Evolutionary conservation across 2,888 invertebrate genomes (phyloP).

Genomic region (Fabriciana adippe): DNA sequence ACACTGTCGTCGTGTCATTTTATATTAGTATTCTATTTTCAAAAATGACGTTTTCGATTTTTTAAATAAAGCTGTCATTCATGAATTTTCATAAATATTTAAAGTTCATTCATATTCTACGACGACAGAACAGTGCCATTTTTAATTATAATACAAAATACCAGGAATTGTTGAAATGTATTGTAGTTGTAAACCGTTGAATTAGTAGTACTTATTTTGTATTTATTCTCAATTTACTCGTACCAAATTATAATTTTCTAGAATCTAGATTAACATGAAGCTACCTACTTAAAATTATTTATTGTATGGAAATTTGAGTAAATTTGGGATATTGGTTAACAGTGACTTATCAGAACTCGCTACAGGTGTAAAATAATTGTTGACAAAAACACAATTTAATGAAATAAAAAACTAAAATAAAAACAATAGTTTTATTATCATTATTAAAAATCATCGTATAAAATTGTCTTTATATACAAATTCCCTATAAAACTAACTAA

Average conservation of each 20-base stretch:
- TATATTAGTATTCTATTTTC: neutral
- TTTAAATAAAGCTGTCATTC: neutral
- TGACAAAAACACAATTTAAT: constrained; percentile 64
- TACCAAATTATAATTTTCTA: constrained; percentile 28
- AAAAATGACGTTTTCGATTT: neutral
- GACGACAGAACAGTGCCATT: constrained; percentile 19
- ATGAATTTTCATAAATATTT: neutral
- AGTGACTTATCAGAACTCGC: constrained; percentile 26
- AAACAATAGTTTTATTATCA: constrained; percentile 61
- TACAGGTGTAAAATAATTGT: constrained; percentile 52
- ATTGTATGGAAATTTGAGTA: constrained; percentile 24
- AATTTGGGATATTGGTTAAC: constrained; percentile 14
- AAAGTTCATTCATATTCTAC: neutral
- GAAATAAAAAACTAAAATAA: constrained; percentile 63
- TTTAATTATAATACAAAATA: constrained; percentile 27
- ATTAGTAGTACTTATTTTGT: constrained; percentile 30
- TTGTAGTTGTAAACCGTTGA: constrained; percentile 22
- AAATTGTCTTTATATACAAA: neutral
- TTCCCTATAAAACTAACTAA: no score
- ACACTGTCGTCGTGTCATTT: constrained; percentile 1
- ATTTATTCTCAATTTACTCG: constrained; percentile 36
- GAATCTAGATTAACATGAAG: constrained; percentile 17
- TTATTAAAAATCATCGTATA: neutral
- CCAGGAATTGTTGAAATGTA: constrained; percentile 20
- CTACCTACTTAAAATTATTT: constrained; percentile 35